Percentiles rank a stretch among this genome's conserved stretches.
phyloP scores from a whole-genome alignment of 2,888 invertebrate genomes.

The Aromia moschata region DNA sequence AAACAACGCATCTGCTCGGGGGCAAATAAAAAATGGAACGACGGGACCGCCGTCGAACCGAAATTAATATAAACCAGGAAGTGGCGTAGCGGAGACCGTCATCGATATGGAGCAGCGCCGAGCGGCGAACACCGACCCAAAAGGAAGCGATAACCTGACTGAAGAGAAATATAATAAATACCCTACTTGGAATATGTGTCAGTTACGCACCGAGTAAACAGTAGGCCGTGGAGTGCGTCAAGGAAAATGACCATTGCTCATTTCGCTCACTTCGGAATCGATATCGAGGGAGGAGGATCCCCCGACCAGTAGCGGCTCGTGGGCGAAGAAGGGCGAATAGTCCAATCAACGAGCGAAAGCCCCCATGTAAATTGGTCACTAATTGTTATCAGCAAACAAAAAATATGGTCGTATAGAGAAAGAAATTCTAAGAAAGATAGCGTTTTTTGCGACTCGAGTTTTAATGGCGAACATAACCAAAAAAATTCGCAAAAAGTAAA shows the following conservation, averaged over 20 bases:
- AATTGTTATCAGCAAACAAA: too few species aligned
- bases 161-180: conserved; percentile 21
- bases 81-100: conserved; percentile 48
- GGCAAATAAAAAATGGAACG: conserved; percentile 28
- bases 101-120: conserved; percentile 45
- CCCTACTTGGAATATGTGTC: conserved; percentile 16
- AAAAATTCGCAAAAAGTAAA: too few species aligned
- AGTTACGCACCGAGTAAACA: not conserved
- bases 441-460: too few species aligned
- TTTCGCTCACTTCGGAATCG: conserved; percentile 28
- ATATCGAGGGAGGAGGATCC: conserved; percentile 19
- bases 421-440: too few species aligned
- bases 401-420: too few species aligned
- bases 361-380: too few species aligned
- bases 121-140: not conserved
- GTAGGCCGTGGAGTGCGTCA: conserved; percentile 8
- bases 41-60: conserved; percentile 20
- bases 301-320: not conserved
- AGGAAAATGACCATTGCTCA: conserved; percentile 26
- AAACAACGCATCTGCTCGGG: conserved; percentile 19
- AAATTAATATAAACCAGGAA: conserved; percentile 46
- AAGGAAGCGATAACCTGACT: conserved; percentile 18
- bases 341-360: too few species aligned
- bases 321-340: too few species aligned
- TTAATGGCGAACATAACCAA: too few species aligned